Conservation (phyloP, 2,113 vertebrate genomes). For the Pachypanchax playfairii region DNA sequence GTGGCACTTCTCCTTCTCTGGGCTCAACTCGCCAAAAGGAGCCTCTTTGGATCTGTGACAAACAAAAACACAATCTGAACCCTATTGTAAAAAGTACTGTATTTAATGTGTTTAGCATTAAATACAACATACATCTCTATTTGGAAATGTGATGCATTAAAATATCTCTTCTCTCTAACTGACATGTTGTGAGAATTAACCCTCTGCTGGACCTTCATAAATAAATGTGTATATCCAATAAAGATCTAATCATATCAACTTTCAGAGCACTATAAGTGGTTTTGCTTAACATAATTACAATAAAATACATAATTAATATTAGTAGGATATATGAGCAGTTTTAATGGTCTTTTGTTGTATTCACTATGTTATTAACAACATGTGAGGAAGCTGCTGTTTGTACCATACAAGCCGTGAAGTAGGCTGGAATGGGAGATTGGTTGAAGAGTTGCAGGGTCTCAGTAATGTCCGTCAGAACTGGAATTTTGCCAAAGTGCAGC, state of each 20-base stretch:
- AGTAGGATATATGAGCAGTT: not conserved
- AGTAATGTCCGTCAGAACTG: conserved; percentile 76
- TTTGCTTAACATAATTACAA: conserved; percentile 14
- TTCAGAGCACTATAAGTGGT: conserved; percentile 7
- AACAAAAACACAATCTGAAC: conserved; percentile 22
- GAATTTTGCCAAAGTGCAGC: conserved; percentile 84
- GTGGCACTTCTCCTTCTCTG: conserved; percentile 77
- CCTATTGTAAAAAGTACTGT: no score
- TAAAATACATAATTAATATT: conserved; percentile 5
- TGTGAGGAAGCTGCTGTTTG: not conserved
- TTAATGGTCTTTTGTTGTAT: no score
- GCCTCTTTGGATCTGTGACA: conserved; percentile 63
- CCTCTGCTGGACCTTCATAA: conserved; percentile 9
- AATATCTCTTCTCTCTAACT: conserved; percentile 22
- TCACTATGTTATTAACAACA: no score
- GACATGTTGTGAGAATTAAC: conserved; percentile 2
- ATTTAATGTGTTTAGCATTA: no score
- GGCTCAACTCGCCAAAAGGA: conserved; percentile 84
- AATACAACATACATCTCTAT: no score
- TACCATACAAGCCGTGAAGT: conserved; percentile 81
- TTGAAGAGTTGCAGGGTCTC: conserved; percentile 80
- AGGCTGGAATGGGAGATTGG: conserved; percentile 78
- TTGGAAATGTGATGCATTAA: conserved; percentile 40
- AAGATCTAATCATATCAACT: conserved; percentile 44
- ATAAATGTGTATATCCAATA: conserved; percentile 41